Conservation (phyloP, 1,140 invertebrate genomes). For the Trichonephila clavata region DNA sequence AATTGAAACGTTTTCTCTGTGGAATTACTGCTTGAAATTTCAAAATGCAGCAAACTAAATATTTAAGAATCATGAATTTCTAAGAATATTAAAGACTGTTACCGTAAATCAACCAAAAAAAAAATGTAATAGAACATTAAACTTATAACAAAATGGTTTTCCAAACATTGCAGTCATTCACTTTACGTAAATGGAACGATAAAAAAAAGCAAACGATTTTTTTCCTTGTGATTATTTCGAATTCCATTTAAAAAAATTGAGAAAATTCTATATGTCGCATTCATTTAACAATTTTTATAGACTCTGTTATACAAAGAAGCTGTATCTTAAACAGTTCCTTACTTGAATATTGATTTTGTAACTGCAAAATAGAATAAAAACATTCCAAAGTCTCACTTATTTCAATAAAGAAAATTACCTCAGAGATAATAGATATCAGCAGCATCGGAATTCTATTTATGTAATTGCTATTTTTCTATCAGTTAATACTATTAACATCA, state of each 20-base stretch:
- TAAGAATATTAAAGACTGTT: no score
- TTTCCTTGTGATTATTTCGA: background rate
- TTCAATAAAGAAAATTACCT: slow-evolving; percentile 34
- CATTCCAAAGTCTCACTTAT: background rate
- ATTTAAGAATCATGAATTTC: no score
- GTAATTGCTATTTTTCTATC: slow-evolving; percentile 38
- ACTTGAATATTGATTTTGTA: background rate
- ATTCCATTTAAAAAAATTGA: background rate
- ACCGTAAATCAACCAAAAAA: no score
- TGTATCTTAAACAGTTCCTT: background rate
- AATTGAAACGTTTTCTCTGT: no score
- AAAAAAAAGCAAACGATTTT: background rate
- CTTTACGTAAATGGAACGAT: background rate
- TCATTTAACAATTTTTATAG: background rate
- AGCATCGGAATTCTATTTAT: slow-evolving; percentile 26
- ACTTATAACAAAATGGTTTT: background rate
- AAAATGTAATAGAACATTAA: background rate
- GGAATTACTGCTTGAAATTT: no score
- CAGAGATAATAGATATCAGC: background rate
- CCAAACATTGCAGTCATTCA: background rate
- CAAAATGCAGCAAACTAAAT: no score
- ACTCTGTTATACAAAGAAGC: background rate
- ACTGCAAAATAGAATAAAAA: background rate
- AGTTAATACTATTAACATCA: slow-evolving; percentile 22
- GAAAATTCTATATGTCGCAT: background rate